Percentiles rank a stretch among this genome's conserved stretches.
Conservation (phyloP, 1,140 invertebrate genomes). For the Nymphalis io region DNA sequence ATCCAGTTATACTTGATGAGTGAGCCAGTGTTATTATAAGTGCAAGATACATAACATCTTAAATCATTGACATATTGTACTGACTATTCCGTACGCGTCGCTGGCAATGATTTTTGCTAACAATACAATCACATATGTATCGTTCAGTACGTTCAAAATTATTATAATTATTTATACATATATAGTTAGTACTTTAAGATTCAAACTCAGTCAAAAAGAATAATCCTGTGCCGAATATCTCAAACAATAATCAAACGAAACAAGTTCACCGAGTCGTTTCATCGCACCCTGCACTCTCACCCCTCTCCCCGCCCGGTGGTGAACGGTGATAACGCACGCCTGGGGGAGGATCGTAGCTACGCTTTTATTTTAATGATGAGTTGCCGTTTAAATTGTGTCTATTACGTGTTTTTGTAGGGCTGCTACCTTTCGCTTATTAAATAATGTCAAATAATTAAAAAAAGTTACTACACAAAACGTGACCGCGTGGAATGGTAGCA, state of each 20-base stretch:
- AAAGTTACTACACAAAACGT: no score
- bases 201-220: neutral
- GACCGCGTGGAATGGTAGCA: no score
- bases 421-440: neutral
- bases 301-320: conserved; percentile 9
- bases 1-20: no score
- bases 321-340: conserved; percentile 33
- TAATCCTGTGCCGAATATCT: conserved; percentile 4
- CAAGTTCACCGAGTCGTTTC: conserved; percentile 3
- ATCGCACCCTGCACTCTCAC: neutral
- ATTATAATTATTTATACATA: neutral
- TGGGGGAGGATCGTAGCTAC: conserved; percentile 16
- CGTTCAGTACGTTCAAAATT: no score
- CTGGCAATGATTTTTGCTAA: no score
- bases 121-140: no score
- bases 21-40: no score
- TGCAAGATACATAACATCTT: no score
- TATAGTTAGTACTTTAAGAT: neutral
- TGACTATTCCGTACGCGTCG: no score
- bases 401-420: conserved; percentile 28
- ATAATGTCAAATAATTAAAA: neutral
- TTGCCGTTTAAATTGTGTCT: conserved; percentile 34
- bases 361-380: conserved; percentile 36
- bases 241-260: conserved; percentile 26
- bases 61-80: no score